A percentile compares a stretch with the other conserved stretches of the same genome.
Conservation (phyloP, 2,113 vertebrate species). For the Pomatorhinus ruficollis region DNA sequence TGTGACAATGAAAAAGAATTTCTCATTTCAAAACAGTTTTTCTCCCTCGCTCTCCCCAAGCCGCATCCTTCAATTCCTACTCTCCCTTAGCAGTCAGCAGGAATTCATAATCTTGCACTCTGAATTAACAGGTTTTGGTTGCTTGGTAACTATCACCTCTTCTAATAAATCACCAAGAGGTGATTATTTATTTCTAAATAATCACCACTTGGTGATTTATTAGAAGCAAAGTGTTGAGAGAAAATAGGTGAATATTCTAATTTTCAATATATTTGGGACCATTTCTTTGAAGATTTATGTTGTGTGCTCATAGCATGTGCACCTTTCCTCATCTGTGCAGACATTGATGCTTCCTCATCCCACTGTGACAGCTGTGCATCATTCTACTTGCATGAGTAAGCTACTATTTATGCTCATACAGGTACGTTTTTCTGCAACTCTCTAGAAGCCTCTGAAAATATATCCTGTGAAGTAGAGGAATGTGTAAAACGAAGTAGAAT, state of each 20-base stretch:
- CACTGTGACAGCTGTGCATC: neutral
- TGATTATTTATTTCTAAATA: neutral
- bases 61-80: neutral
- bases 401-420: neutral
- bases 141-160: constrained; percentile 63
- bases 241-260: constrained; percentile 8
- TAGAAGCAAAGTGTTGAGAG: constrained; percentile 10
- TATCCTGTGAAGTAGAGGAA: neutral
- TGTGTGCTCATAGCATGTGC: neutral
- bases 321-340: neutral
- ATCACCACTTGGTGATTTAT: constrained; percentile 24
- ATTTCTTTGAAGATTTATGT: neutral
- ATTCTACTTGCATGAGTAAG: neutral
- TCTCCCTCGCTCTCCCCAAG: neutral
- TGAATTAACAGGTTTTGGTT: constrained; percentile 52
- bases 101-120: constrained; percentile 10
- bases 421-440: neutral
- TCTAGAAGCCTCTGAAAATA: neutral
- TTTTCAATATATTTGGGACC: neutral
- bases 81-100: constrained; percentile 10
- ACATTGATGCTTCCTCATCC: neutral
- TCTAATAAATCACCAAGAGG: neutral
- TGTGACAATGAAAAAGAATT: neutral
- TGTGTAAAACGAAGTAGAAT: neutral
- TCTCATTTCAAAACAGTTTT: neutral